phyloP scores from a whole-genome alignment of 1,140 invertebrate species.

The Acromyrmex heyeri region DNA sequence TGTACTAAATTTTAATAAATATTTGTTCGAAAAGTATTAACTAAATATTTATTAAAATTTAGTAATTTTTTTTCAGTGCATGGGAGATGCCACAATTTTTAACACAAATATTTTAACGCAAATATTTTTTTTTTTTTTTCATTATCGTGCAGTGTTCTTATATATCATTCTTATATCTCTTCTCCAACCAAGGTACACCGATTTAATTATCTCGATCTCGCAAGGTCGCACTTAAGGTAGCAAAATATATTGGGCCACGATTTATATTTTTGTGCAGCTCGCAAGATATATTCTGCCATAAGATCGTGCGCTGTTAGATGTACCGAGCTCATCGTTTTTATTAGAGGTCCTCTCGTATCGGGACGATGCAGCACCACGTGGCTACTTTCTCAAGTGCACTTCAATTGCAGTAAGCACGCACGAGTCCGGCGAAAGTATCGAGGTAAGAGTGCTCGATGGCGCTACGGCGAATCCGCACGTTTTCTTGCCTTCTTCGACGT shows the following conservation, averaged over 20 bases:
- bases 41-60: no score
- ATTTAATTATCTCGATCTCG: conserved; percentile 16
- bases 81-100: neutral
- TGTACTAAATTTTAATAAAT: no score
- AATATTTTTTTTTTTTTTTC: neutral
- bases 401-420: conserved; percentile 58
- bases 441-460: conserved; percentile 50
- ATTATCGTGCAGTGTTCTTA: neutral
- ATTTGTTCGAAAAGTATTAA: no score
- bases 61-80: no score
- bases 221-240: no score
- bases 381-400: conserved; percentile 65
- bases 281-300: neutral
- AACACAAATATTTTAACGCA: neutral
- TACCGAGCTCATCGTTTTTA: conserved; percentile 13
- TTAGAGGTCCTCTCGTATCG: conserved; percentile 14
- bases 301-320: neutral
- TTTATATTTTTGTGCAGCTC: neutral
- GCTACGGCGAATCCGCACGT: conserved; percentile 33
- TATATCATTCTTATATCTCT: neutral
- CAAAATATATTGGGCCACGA: no score
- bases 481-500: conserved; percentile 14
- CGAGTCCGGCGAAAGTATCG: conserved; percentile 45
- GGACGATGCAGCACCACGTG: conserved; percentile 35
- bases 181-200: neutral